A percentile compares a stretch with the other conserved stretches of the same genome.
Conservation (phyloP, 2,797 vertebrate species). For the Pterois miles region DNA sequence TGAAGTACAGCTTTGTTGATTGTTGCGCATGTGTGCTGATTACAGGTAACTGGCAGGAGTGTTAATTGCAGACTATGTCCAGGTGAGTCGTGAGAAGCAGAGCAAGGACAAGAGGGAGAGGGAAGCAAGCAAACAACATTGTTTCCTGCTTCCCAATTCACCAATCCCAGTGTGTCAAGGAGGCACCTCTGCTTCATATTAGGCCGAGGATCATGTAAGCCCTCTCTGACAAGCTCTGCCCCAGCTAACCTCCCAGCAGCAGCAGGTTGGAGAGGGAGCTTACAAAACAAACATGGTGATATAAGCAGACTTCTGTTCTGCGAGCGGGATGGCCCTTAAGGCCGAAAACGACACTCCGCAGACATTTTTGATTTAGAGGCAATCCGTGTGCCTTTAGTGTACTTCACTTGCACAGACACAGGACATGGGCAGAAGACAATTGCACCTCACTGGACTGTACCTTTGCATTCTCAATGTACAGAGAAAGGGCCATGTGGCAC, state of each 20-base stretch:
- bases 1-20: no score
- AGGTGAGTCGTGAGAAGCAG: no score
- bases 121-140: no score
- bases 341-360: conserved; percentile 41
- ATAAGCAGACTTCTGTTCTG: conserved; percentile 51
- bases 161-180: conserved; percentile 65
- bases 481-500: conserved; percentile 95
- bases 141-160: conserved; percentile 61
- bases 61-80: no score
- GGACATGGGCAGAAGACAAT: conserved; percentile 16
- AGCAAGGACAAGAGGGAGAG: no score
- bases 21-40: no score
- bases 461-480: conserved; percentile 94
- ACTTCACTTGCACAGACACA: neutral
- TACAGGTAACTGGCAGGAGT: no score
- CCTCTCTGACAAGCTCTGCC: conserved; percentile 65
- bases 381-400: conserved; percentile 30
- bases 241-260: conserved; percentile 66
- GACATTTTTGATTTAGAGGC: conserved; percentile 41
- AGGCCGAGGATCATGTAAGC: conserved; percentile 73
- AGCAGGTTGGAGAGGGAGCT: conserved; percentile 49
- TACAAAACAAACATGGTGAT: conserved; percentile 47
- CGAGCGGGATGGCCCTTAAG: conserved; percentile 36
- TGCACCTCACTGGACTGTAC: conserved; percentile 77
- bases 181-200: conserved; percentile 75